Evolutionary conservation across 2,888 invertebrate genomes (phyloP), one percentile per base, ranked within the genome.

Genomic region (Eristalinus aeneus): DNA sequence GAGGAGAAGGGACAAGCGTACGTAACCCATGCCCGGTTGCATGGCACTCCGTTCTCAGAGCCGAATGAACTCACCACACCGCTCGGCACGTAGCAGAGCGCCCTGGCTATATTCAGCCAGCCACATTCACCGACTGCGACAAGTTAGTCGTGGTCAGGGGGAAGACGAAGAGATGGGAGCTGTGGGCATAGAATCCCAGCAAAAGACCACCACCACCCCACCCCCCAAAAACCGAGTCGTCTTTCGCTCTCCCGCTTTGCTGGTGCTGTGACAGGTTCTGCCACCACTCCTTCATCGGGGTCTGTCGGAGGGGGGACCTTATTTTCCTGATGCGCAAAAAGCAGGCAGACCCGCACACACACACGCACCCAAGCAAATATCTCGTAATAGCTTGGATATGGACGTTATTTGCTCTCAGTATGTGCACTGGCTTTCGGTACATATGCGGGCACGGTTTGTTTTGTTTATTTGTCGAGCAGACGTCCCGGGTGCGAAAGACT

Each of bases 301-400:
- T 54, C 71, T 65, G 67, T 75, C 71, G 65, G 27, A 56, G 72
- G 72, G 79, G 79, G 79, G 72, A 79, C 64, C 60, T 73, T 54
- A 73, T 85, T 80, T 80, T 81, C 75, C 80, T 80, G 85, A 80
- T 85, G 85, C 85, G 85, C 85, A 85, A 85, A 85, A 85, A 69
- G 58, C 80, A 84, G 5, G 2, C 27, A n/a, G 75, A 39, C 74
- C 79, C 61, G 80, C 83, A 56, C 10, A 22, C 12, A 56, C 23
- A 22, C 54, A 22, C 27, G 36, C 39, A 11, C 39, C 39, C 39
- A 12, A 39, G 8, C 31, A 34, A 23, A n/a, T 11, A 56, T 71
- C 64, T 73, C 72, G 60, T 71, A 71, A 76, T 54, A 31, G 61
- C 23, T 56, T 61, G 22, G 60, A 60, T 20, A 58, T 10, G 27